These are phyloP conservation scores for Avahi laniger DNA, from an alignment of 2,797 vertebrate species.

Conservation along the genomic window DNA sequence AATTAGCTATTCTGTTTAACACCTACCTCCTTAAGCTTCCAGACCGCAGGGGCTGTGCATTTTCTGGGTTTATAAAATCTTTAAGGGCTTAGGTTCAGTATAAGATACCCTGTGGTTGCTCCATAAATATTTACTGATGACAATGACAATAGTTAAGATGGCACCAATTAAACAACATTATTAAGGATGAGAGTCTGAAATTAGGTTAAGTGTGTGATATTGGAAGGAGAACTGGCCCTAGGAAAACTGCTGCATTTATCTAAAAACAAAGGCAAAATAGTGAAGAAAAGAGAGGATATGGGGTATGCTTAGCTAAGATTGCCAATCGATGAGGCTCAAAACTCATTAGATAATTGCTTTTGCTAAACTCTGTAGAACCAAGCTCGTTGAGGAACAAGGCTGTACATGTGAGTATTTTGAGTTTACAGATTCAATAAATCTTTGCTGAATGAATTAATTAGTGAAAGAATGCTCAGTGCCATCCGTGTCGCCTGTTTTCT, in stretches of 20 bases:
- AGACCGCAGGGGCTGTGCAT: not conserved
- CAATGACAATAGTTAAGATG: not conserved
- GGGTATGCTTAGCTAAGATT: not conserved
- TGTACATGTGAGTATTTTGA: not conserved
- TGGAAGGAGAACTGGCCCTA: not conserved
- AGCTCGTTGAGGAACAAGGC: not conserved
- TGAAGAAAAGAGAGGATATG: not conserved
- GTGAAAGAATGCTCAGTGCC: not conserved
- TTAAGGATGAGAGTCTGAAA: not conserved
- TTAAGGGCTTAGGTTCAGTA: not conserved
- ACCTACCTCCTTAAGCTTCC: not conserved
- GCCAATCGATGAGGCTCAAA: not conserved
- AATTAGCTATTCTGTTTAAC: slow-evolving; percentile 19
- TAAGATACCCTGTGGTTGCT: not conserved
- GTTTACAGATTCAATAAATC: slow-evolving; percentile 19
- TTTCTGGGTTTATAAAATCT: not conserved
- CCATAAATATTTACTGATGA: slow-evolving; percentile 38
- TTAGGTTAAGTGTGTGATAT: not conserved
- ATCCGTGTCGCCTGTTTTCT: not conserved
- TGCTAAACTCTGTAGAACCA: not conserved
- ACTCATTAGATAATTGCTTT: slow-evolving; percentile 48
- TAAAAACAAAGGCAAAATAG: slow-evolving; percentile 31
- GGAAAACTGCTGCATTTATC: not conserved
- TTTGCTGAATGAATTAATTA: slow-evolving; percentile 24
- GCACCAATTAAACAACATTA: not conserved